phyloP scores from a whole-genome alignment of 2,888 invertebrate species.

The Drosophila kuntzei region DNA sequence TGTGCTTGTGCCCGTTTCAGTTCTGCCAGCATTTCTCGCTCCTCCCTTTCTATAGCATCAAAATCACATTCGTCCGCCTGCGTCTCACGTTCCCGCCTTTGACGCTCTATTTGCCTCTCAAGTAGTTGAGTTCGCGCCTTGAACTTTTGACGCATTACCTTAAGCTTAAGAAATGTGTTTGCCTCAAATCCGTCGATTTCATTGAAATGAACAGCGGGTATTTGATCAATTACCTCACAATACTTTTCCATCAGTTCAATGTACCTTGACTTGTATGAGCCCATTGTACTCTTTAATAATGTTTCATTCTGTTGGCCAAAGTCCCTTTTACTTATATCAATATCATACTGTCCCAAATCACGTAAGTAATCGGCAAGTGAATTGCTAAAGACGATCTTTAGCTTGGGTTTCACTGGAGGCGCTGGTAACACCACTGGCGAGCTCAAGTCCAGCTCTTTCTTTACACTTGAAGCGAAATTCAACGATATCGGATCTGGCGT shows the following conservation, averaged over 20 bases:
- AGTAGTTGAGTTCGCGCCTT: constrained; percentile 87
- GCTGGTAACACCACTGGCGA: not conserved
- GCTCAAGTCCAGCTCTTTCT: not conserved
- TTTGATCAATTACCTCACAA: constrained; percentile 88
- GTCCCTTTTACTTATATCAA: constrained; percentile 56
- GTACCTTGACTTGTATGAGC: constrained; percentile 86
- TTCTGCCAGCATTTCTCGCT: constrained; percentile 72
- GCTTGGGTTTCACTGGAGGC: constrained; percentile 47
- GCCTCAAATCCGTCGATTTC: constrained; percentile 88
- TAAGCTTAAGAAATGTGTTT: constrained; percentile 87
- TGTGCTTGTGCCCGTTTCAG: constrained; percentile 3
- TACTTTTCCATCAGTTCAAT: constrained; percentile 89
- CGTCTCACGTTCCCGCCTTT: constrained; percentile 55
- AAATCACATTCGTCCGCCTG: constrained; percentile 41
- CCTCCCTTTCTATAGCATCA: constrained; percentile 76
- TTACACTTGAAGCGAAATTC: not conserved
- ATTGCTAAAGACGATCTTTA: constrained; percentile 79
- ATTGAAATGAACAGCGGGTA: constrained; percentile 88
- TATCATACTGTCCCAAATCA: constrained; percentile 77
- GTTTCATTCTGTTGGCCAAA: constrained; percentile 61
- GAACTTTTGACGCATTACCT: constrained; percentile 87
- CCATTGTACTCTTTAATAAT: constrained; percentile 66
- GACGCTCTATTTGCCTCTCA: constrained; percentile 75
- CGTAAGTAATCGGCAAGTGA: constrained; percentile 76
- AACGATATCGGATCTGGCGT: not conserved